Conservation (phyloP, 2,888 invertebrate genomes). For the Plemyria rubiginata region DNA sequence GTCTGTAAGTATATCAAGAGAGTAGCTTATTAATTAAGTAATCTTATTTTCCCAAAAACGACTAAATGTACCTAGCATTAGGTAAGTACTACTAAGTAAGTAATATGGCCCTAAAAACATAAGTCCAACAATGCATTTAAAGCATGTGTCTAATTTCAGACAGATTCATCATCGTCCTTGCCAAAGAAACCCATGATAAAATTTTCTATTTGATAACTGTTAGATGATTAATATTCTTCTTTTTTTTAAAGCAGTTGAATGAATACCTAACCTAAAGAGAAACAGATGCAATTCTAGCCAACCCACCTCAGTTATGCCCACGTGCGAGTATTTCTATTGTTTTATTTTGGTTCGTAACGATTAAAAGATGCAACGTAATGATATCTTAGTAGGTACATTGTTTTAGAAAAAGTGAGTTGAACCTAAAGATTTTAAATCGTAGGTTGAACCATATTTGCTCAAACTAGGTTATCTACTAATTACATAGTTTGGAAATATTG, state of each 20-base stretch:
- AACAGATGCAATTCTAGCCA: conserved; percentile 14
- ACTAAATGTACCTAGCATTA: background rate
- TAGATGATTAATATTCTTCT: background rate
- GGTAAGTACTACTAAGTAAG: too few species aligned
- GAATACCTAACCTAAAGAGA: background rate
- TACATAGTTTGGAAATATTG: too few species aligned
- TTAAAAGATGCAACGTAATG: background rate
- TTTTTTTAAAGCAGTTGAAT: background rate
- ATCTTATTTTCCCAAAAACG: background rate
- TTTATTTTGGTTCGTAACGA: background rate
- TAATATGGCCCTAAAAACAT: too few species aligned
- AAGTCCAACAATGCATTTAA: background rate
- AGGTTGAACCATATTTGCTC: too few species aligned
- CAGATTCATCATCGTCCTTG: too few species aligned
- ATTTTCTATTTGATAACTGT: too few species aligned
- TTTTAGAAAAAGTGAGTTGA: too few species aligned
- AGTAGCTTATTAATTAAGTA: background rate
- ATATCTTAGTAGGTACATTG: background rate
- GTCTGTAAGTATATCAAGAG: too few species aligned
- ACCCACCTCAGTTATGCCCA: conserved; percentile 24
- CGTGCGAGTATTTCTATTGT: conserved; percentile 21
- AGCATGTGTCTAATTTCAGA: too few species aligned
- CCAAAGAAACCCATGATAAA: too few species aligned
- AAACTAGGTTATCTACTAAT: too few species aligned
- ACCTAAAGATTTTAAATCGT: too few species aligned